These are phyloP conservation scores for Netelia melanura DNA, from an alignment of 2,888 invertebrate species.

Conservation along the genomic window DNA sequence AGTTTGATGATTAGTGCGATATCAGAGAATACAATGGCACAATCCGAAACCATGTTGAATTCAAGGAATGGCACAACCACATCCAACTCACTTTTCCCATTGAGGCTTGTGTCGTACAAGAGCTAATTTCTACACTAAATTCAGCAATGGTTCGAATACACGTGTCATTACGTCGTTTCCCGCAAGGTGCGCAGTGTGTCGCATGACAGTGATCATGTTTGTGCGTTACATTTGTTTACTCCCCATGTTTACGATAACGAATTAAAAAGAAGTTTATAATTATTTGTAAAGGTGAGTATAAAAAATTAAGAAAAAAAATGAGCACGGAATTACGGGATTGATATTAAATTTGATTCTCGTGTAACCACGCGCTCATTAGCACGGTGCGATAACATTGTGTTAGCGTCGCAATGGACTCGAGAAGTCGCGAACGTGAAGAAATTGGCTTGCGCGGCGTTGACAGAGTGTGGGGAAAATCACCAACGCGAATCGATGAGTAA, in stretches of 20 bases:
- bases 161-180: neutral
- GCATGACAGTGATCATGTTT: neutral
- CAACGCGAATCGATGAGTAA: conserved; percentile 88
- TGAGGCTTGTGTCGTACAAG: neutral
- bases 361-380: neutral
- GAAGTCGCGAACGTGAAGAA: conserved; percentile 90
- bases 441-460: conserved; percentile 90
- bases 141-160: neutral
- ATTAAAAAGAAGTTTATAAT: neutral
- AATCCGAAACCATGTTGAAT: too few relatives aligned
- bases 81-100: too few relatives aligned
- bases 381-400: neutral
- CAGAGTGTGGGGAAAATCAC: conserved; percentile 92
- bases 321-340: neutral
- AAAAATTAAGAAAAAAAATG: neutral
- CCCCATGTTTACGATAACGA: neutral
- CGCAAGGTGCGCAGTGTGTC: neutral
- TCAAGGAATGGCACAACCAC: too few relatives aligned
- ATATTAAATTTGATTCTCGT: neutral
- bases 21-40: too few relatives aligned
- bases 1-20: too few relatives aligned
- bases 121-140: neutral
- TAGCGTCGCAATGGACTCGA: conserved; percentile 86
- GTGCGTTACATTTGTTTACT: neutral
- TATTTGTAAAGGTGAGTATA: neutral